Evolutionary conservation across 2,113 vertebrate genomes (phyloP).

Genomic region (Charina bottae): DNA sequence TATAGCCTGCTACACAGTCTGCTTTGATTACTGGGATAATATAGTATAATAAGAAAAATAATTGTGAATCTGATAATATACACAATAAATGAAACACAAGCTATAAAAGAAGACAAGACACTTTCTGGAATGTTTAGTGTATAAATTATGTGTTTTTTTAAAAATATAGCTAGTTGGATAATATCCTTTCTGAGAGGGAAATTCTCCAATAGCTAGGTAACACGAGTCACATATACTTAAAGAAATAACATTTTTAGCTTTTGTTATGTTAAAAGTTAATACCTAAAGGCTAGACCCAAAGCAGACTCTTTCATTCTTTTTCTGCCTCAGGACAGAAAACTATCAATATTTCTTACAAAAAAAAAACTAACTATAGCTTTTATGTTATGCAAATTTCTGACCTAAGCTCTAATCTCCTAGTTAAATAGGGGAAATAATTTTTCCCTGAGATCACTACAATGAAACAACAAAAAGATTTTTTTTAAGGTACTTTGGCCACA

Average conservation of each 20-base stretch:
- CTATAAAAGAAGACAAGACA: constrained; percentile 1
- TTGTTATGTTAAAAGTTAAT: constrained; percentile 48
- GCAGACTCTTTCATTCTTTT: constrained; percentile 48
- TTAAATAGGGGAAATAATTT: constrained; percentile 66
- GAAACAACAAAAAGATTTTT: constrained; percentile 64
- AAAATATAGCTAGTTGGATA: constrained; percentile 37
- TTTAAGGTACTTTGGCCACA: constrained; percentile 51
- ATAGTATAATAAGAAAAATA: no score
- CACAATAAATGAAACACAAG: constrained; percentile 13
- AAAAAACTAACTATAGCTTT: constrained; percentile 56
- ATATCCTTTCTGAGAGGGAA: constrained; percentile 34
- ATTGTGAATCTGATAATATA: background rate
- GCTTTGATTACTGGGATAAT: no score
- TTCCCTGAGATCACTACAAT: constrained; percentile 63
- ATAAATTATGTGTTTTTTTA: constrained; percentile 14
- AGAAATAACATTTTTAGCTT: constrained; percentile 52
- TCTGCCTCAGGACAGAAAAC: constrained; percentile 63
- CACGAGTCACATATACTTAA: constrained; percentile 59
- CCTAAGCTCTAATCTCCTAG: constrained; percentile 61
- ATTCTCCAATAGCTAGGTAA: constrained; percentile 30
- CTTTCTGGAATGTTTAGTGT: constrained; percentile 37
- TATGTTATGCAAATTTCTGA: constrained; percentile 66
- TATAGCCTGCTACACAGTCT: no score
- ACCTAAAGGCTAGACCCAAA: constrained; percentile 64
- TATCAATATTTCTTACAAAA: constrained; percentile 63